These are phyloP conservation scores for Lacerta agilis DNA, from an alignment of 2,797 vertebrate species.

Conservation along the genomic window DNA sequence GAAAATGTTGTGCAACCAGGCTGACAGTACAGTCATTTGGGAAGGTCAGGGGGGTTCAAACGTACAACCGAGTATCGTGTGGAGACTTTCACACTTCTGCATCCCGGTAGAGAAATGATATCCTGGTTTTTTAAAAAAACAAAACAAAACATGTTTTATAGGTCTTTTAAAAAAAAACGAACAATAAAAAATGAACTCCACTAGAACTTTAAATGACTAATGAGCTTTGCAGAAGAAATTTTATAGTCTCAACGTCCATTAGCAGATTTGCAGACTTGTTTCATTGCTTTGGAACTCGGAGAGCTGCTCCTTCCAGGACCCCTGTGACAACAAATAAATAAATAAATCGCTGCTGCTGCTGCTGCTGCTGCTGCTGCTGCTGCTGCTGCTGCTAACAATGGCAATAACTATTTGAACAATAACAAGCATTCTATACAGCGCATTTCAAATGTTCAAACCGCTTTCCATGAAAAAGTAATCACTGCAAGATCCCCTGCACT, in stretches of 20 bases:
- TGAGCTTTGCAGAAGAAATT: constrained; percentile 88
- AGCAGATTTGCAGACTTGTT: constrained; percentile 66
- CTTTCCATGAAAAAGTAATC: background rate
- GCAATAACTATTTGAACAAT: background rate
- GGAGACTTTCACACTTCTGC: constrained; percentile 78
- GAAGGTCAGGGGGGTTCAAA: constrained; percentile 78
- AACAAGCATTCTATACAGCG: background rate
- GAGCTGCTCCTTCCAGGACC: background rate
- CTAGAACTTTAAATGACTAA: constrained; percentile 79
- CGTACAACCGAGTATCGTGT: constrained; percentile 78
- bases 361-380: too few relatives aligned
- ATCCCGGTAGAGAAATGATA: constrained; percentile 82
- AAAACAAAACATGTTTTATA: constrained; percentile 33
- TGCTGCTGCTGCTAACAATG: background rate
- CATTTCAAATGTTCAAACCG: background rate
- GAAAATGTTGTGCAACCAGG: constrained; percentile 60
- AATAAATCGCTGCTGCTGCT: too few relatives aligned
- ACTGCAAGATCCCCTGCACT: background rate
- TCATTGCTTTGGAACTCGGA: constrained; percentile 58
- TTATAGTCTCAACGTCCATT: constrained; percentile 81
- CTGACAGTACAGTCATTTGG: constrained; percentile 69
- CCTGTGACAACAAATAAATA: background rate
- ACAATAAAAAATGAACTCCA: constrained; percentile 78
- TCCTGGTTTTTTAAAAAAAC: constrained; percentile 61
- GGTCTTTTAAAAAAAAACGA: constrained; percentile 59